Percentiles rank a stretch among this genome's conserved stretches.
Evolutionary conservation across 2,888 invertebrate genomes (phyloP).

Genomic region (Athalia circularis): DNA sequence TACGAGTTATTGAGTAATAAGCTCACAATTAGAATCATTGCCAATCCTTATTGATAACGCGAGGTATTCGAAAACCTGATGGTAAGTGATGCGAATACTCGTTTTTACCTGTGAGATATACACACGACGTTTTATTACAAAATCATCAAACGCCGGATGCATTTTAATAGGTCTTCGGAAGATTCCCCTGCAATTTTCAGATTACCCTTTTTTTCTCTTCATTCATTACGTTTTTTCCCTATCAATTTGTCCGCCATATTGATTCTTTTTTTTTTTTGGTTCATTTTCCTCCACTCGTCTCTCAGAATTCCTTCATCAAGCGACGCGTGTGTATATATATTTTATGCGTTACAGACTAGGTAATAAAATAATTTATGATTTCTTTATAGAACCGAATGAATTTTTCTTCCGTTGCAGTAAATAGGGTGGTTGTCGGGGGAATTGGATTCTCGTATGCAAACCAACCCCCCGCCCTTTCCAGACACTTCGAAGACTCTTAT

Average conservation of each 20-base stretch:
- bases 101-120: neutral
- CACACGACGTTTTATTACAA: neutral
- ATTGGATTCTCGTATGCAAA: conserved; percentile 16
- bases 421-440: conserved; percentile 15
- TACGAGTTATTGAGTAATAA: conserved; percentile 19
- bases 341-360: neutral
- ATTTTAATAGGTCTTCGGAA: neutral
- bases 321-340: neutral
- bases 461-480: neutral
- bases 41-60: conserved; percentile 36
- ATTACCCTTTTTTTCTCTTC: too few species aligned
- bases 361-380: conserved; percentile 21
- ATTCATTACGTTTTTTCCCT: too few species aligned
- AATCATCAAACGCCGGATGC: neutral
- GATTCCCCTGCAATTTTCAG: too few species aligned
- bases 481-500: conserved; percentile 16
- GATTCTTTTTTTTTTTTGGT: neutral
- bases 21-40: conserved; percentile 38
- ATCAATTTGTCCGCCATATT: too few species aligned
- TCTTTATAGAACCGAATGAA: neutral
- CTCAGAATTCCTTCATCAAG: neutral
- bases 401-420: neutral
- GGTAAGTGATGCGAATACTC: neutral
- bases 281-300: neutral
- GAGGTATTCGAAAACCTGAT: conserved; percentile 10